Percentiles rank a stretch among this genome's conserved stretches.
Conservation (phyloP, 2,888 invertebrate species). For the Scelioninae gen. 1 region DNA sequence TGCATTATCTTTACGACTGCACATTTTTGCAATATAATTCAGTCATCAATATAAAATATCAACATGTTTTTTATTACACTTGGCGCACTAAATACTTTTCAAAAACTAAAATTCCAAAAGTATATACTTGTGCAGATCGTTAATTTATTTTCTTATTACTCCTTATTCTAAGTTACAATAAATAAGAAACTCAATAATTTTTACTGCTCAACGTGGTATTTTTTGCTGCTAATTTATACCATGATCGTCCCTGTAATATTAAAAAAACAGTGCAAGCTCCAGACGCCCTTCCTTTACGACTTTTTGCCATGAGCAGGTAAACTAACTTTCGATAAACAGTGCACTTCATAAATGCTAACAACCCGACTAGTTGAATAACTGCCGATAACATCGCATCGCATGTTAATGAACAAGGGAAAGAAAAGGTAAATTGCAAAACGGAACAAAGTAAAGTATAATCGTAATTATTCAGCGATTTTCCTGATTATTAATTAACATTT, state of each 20-base stretch:
- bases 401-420: conserved; percentile 52
- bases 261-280: neutral
- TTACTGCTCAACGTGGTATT: no score
- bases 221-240: no score
- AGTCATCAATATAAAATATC: neutral
- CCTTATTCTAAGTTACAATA: no score
- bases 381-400: conserved; percentile 56
- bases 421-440: conserved; percentile 36
- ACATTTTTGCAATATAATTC: conserved; percentile 16
- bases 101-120: no score
- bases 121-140: no score
- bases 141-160: no score
- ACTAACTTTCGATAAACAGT: conserved; percentile 49
- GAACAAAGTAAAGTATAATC: conserved; percentile 51
- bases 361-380: conserved; percentile 60
- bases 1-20: conserved; percentile 25
- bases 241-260: neutral
- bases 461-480: conserved; percentile 48
- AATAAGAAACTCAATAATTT: no score
- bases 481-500: conserved; percentile 52
- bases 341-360: conserved; percentile 61
- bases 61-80: neutral
- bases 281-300: no score
- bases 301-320: conserved; percentile 42
- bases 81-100: no score